phyloP scores from a whole-genome alignment of 2,888 invertebrate species.

The Micoletzkya japonica region DNA sequence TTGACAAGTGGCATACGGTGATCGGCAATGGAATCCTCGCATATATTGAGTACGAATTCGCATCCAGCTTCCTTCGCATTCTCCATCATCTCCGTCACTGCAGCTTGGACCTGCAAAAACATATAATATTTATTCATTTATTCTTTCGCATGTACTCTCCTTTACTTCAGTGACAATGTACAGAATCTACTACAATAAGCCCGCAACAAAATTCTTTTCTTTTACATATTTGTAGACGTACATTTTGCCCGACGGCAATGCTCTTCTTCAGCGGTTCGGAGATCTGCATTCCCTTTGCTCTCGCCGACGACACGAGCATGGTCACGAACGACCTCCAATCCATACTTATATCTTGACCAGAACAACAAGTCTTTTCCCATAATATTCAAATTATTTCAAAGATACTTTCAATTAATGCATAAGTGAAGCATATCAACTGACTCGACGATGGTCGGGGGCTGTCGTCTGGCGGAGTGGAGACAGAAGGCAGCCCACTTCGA shows the following conservation, averaged over 20 bases:
- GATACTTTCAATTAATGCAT: no score
- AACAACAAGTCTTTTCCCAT: no score
- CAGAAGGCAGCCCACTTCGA: constrained; percentile 20
- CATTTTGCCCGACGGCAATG: neutral
- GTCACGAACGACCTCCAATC: neutral
- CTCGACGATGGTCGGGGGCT: no score
- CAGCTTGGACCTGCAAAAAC: neutral
- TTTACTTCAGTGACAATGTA: no score
- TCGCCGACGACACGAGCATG: neutral
- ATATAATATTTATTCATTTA: neutral
- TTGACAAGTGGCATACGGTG: neutral
- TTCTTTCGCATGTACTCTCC: neutral
- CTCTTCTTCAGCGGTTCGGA: neutral
- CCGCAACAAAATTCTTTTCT: neutral
- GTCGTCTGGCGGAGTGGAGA: neutral
- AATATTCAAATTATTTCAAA: no score
- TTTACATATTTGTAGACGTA: neutral
- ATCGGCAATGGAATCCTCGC: neutral
- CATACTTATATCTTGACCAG: neutral
- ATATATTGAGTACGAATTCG: neutral
- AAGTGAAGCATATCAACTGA: no score
- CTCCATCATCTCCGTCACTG: neutral
- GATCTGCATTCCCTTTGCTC: constrained; percentile 16
- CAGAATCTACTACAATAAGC: neutral
- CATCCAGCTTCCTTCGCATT: neutral